Evolutionary conservation across 2,113 vertebrate genomes (phyloP).

Genomic region (Rhea americana): DNA sequence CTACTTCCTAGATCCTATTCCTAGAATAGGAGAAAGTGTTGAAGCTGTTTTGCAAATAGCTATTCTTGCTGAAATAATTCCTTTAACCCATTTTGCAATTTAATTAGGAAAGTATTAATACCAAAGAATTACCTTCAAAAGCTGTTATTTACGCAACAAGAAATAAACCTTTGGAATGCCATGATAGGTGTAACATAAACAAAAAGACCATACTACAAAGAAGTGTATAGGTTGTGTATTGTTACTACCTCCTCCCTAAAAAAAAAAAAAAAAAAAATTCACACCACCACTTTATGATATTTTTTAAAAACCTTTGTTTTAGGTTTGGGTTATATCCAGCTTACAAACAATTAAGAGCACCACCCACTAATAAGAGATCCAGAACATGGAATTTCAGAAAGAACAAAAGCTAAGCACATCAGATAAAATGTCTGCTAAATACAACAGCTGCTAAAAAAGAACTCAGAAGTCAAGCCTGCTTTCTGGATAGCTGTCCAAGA

Average conservation of each 20-base stretch:
- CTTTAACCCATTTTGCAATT: not conserved
- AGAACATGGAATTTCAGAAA: not conserved
- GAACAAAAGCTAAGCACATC: not conserved
- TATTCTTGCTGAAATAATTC: not conserved
- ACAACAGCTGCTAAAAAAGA: not conserved
- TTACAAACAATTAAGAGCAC: not conserved
- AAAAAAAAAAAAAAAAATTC: too few species aligned
- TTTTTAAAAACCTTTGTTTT: not conserved
- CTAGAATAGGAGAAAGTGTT: fast-evolving
- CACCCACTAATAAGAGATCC: not conserved
- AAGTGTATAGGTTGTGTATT: fast-evolving
- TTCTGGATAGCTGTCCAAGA: not conserved
- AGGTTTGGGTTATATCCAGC: not conserved
- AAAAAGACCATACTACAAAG: not conserved
- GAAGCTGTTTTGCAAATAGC: not conserved
- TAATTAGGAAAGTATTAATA: not conserved
- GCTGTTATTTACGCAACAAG: not conserved
- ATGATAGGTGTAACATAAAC: not conserved
- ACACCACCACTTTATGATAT: too few species aligned
- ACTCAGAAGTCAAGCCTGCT: not conserved
- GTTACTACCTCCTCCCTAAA: not conserved
- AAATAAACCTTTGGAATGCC: not conserved
- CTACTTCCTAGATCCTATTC: not conserved
- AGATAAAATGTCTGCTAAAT: not conserved
- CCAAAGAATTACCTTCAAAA: not conserved